phyloP scores from a whole-genome alignment of 2,113 vertebrate species.

The Gnathonemus longibarbis region DNA sequence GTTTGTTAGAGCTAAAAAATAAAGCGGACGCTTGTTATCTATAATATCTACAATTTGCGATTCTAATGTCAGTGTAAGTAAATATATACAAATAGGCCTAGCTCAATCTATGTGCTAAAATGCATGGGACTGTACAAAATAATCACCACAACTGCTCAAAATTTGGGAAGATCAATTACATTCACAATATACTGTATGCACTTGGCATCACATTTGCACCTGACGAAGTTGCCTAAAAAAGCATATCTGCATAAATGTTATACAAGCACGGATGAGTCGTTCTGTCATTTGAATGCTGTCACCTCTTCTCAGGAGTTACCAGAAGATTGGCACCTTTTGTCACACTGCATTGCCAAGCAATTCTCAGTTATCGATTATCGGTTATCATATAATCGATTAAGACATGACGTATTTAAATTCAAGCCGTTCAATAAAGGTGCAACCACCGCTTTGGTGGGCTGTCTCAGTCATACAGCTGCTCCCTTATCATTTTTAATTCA shows the following conservation, averaged over 20 bases:
- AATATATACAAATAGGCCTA: neutral
- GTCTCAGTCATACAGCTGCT: neutral
- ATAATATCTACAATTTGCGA: neutral
- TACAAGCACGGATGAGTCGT: neutral
- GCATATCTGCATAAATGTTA: neutral
- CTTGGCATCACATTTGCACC: neutral
- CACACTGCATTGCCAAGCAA: neutral
- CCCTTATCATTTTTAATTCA: neutral
- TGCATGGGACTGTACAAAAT: neutral
- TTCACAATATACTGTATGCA: neutral
- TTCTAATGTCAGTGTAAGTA: neutral
- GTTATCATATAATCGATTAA: neutral
- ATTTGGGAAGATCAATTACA: neutral
- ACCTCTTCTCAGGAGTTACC: neutral
- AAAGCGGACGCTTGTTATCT: neutral
- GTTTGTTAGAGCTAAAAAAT: neutral
- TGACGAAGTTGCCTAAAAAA: neutral
- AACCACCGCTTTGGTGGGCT: neutral
- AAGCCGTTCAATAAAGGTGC: neutral
- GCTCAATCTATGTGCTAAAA: neutral
- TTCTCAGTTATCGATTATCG: neutral
- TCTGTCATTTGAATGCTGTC: neutral
- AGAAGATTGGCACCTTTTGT: neutral
- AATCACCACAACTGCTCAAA: neutral
- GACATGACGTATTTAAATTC: neutral